These are phyloP conservation scores for Pandemis corylana DNA, from an alignment of 2,888 invertebrate genomes.

Conservation along the genomic window DNA sequence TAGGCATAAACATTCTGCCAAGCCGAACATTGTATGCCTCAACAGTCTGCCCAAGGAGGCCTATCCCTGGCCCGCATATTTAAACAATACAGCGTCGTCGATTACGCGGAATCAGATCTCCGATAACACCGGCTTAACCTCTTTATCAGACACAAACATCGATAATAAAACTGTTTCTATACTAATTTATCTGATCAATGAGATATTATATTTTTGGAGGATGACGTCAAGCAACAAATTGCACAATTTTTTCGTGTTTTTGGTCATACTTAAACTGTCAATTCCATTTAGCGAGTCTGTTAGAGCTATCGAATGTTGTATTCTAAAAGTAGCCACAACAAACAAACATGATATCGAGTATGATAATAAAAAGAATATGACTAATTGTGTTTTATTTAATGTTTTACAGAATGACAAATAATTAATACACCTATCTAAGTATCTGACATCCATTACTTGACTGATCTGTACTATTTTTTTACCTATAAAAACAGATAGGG, in stretches of 20 bases:
- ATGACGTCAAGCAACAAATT: slow-evolving; percentile 16
- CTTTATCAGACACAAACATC: background rate
- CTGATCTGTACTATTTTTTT: too few relatives aligned
- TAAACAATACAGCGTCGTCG: slow-evolving; percentile 12
- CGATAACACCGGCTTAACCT: slow-evolving; percentile 29
- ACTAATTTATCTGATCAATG: slow-evolving; percentile 3
- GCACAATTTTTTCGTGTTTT: slow-evolving; percentile 18
- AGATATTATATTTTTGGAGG: slow-evolving; percentile 2
- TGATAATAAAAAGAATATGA: background rate
- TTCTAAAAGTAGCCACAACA: background rate
- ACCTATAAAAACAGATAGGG: too few relatives aligned
- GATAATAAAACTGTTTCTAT: slow-evolving; percentile 5
- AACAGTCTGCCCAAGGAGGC: background rate
- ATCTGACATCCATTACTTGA: too few relatives aligned
- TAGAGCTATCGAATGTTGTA: background rate
- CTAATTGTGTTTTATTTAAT: too few relatives aligned
- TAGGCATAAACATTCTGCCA: slow-evolving; percentile 24
- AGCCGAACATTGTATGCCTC: background rate
- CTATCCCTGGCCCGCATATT: slow-evolving; percentile 7
- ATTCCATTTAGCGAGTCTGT: background rate
- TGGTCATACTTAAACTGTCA: background rate
- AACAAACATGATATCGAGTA: slow-evolving; percentile 4
- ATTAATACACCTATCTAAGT: too few relatives aligned
- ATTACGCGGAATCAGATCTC: slow-evolving; percentile 14
- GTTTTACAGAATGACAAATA: too few relatives aligned